Evolutionary conservation across 1,140 invertebrate genomes (phyloP), one percentile per base, ranked within the genome.

Genomic region (Ephestia elutella): DNA sequence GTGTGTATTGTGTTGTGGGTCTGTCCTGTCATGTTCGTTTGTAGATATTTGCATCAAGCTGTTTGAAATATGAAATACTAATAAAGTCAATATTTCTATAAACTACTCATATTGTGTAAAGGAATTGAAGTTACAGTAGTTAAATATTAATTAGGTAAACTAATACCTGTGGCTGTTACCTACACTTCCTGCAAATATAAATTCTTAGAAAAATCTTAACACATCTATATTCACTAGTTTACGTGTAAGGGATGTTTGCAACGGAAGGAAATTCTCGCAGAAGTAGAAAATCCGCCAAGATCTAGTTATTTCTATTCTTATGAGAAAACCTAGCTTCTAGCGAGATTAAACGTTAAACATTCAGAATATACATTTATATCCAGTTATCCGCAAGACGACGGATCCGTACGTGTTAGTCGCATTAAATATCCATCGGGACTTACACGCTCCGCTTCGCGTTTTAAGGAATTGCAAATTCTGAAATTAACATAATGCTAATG

Each of bases 261-360:
- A 32, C 3, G 30, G 30, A 28, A 3, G 7, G 30, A 2, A 32
- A 32, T 32, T 32, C 11, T 8, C 30, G 9, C 30, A 2, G 9
- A 32, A 32, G 21, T 25, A 25, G 30, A 32, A 32, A 5, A 8
- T 9, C 11, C 30, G 30, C 4, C 30, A 32, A 32, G n/a, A 5
- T 28, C 25, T 28, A 28, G 25, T 28, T 74, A 91, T 89, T 15
- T n/a, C 13, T 44, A 44, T 44, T 15, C 38, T 15, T 17, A 44
- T 44, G 38, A 44, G 38, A 17, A 44, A n/a, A 17, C 38, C 38
- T 17, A 44, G 38, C 38, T 44, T 44, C 38, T 44, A 44, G 38
- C 15, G 7, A 44, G 38, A 44, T 44, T 44, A 44, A 44, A 15
- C 38, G 11, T 44, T 44, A 44, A 44, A 44, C 15, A 44, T 44